Evolutionary conservation across 2,113 vertebrate species (phyloP).

Genomic region (Tiliqua scincoides): DNA sequence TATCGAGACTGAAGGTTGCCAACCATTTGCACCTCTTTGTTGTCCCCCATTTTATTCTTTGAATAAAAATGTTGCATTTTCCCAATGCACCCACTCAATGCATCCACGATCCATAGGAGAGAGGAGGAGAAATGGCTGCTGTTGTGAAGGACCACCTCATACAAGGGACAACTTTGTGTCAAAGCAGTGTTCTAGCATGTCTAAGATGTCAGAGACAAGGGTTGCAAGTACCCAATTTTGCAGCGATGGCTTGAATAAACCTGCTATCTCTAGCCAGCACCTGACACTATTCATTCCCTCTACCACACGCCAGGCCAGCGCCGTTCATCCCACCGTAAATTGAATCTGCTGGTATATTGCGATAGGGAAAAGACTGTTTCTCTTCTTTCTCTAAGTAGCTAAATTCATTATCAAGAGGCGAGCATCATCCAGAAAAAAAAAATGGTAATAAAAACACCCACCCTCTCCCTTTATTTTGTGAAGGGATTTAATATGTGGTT

Average conservation of each 20-base stretch:
- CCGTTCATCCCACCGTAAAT: too few relatives aligned
- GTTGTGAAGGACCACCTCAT: rapidly evolving
- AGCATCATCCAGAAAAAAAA: not conserved
- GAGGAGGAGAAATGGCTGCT: not conserved
- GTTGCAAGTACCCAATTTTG: not conserved
- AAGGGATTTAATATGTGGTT: slow-evolving; percentile 54
- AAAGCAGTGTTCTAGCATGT: rapidly evolving
- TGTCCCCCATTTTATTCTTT: too few relatives aligned
- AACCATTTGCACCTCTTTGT: too few relatives aligned
- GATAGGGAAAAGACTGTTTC: rapidly evolving
- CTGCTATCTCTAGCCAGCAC: not conserved
- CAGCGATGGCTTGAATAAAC: rapidly evolving
- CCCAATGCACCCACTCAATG: not conserved
- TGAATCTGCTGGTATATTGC: not conserved
- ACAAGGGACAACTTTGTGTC: rapidly evolving
- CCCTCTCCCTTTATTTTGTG: slow-evolving; percentile 62
- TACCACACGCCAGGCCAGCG: not conserved
- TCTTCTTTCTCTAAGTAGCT: rapidly evolving
- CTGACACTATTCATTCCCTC: not conserved
- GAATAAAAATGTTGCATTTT: too few relatives aligned
- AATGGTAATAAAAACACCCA: slow-evolving; percentile 44
- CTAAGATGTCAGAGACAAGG: not conserved
- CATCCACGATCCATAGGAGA: not conserved
- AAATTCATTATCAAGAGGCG: not conserved
- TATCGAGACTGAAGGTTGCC: too few relatives aligned